Percentiles rank a stretch among this genome's conserved stretches.
Evolutionary conservation across 2,113 vertebrate genomes (phyloP).

Genomic region (Lontra canadensis): DNA sequence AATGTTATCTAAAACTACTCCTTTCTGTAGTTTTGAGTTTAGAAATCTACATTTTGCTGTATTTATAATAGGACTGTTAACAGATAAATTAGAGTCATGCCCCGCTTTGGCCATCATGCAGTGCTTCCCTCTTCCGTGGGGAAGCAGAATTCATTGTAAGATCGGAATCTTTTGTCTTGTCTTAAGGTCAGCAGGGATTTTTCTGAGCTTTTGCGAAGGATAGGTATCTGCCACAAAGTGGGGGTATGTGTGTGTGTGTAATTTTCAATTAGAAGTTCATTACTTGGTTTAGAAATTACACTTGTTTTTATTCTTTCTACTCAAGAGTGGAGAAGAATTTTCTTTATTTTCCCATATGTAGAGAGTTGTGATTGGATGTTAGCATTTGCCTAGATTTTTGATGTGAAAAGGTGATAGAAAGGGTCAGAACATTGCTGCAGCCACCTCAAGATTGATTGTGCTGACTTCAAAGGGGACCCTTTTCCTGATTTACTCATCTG

Average conservation of each 20-base stretch:
- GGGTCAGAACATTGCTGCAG: not conserved
- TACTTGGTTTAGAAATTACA: conserved; percentile 17
- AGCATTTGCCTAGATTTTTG: not conserved
- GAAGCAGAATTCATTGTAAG: not conserved
- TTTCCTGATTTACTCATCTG: not conserved
- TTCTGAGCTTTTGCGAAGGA: not conserved
- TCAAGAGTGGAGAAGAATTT: not conserved
- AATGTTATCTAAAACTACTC: not conserved
- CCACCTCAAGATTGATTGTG: not conserved
- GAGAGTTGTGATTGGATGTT: not conserved
- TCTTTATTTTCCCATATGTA: not conserved
- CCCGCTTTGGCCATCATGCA: not conserved
- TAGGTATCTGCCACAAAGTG: not conserved
- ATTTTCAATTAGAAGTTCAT: not conserved
- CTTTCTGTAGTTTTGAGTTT: not conserved
- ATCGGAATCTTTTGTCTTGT: not conserved
- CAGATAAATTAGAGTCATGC: not conserved
- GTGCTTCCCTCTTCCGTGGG: not conserved
- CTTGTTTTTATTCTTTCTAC: conserved; percentile 13
- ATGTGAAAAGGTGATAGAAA: not conserved
- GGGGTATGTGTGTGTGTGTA: not conserved
- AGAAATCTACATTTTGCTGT: not conserved
- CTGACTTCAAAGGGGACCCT: not conserved
- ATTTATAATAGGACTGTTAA: not conserved
- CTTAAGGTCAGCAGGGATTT: not conserved